Evolutionary conservation across 2,797 vertebrate genomes (phyloP), one percentile per base, ranked within the genome.

Genomic region (Phoxinus dragarum): DNA sequence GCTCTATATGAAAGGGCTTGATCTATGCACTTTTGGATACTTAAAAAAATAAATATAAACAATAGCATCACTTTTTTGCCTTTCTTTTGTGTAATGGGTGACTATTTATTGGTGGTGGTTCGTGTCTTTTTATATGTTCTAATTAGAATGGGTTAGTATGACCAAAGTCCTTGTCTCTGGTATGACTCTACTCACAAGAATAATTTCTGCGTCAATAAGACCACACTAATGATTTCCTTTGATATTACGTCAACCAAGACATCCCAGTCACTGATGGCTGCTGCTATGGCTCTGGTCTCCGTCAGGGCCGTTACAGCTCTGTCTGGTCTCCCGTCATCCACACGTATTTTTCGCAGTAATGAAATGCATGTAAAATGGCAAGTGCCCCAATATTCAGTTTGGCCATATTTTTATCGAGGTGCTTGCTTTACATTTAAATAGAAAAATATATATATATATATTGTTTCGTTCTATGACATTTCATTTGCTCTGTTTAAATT

Each of bases 1-100:
- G 81, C 59, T 73, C 81, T 80, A 42, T 42, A 92, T 94, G 93
- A 96, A 98, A 97, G 96, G 97, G 97, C 97, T 98, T 97, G 89
- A 96, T 97, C 96, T 98, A 97, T 98, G 97, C 97, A 98, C 97
- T 98, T 99, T 95, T 94, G 90, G 88, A 91, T 96, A 94, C 93
- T 90, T 49, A 27, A 27, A 90, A 85, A 90, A 92, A 93, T 93
- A 94, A 96, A 95, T 93, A 92, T 94, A 93, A 86, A 93, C 91
- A 94, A 89, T 75, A 47, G 49, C 27, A 47, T 61, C 6, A 64
- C 40, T 3, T 1, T 3, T 40, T 10, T 86, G 72, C 36, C 64
- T 81, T 67, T 66, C 0, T 42, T 52, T 40, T 59, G 3, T 66
- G 52, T 3, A 59, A 78, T 69, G n/a, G 2, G 27, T 4, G 2